Conservation (phyloP, 1,140 invertebrate species). For the Platorchestia sp. region DNA sequence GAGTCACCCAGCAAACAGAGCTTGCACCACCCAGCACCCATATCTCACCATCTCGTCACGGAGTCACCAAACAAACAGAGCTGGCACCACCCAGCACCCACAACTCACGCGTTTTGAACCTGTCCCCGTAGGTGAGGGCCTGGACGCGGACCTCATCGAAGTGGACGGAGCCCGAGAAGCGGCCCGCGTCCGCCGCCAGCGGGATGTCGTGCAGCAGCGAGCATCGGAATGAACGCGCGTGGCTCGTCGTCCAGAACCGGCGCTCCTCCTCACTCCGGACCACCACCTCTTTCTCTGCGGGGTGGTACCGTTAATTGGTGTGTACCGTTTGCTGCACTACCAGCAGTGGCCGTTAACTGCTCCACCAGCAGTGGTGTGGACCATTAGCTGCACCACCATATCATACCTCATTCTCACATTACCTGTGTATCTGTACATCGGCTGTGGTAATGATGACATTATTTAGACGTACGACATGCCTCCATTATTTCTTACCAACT, state of each 20-base stretch:
- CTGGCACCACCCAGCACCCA: no score
- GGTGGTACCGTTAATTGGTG: no score
- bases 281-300: slow-evolving; percentile 37
- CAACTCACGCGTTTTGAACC: slow-evolving; percentile 57
- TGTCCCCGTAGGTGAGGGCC: slow-evolving; percentile 35
- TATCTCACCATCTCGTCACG: no score
- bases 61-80: no score
- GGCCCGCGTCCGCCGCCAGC: slow-evolving; percentile 67
- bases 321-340: no score
- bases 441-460: no score
- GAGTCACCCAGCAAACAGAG: no score
- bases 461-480: no score
- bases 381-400: not conserved
- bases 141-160: slow-evolving; percentile 62
- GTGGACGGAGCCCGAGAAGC: slow-evolving; percentile 66
- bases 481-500: no score
- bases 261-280: slow-evolving; percentile 43
- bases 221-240: slow-evolving; percentile 51
- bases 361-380: no score
- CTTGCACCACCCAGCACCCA: no score
- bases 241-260: slow-evolving; percentile 55
- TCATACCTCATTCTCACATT: not conserved
- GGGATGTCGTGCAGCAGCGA: slow-evolving; percentile 67
- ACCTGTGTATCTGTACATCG: not conserved
- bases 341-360: not conserved